Conservation (phyloP, 1,140 invertebrate species). For the Yoshiicerus persimilis region DNA sequence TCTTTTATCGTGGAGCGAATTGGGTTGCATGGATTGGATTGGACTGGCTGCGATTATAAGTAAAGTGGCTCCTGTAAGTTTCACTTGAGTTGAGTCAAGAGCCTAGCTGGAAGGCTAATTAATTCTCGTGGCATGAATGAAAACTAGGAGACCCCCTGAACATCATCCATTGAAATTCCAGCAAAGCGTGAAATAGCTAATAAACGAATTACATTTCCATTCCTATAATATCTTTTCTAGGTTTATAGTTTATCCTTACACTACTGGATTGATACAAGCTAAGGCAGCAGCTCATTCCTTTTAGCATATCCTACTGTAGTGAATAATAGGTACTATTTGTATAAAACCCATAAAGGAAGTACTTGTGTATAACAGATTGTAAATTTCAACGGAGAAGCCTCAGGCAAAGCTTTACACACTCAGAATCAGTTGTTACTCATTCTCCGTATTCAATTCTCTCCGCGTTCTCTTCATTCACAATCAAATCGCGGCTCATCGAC, state of each 20-base stretch:
- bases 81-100: background rate
- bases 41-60: background rate
- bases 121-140: background rate
- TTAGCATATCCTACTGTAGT: background rate
- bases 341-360: background rate
- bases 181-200: slow-evolving; percentile 19
- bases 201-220: slow-evolving; percentile 13
- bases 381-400: background rate
- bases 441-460: background rate
- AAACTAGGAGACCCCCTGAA: slow-evolving; percentile 6
- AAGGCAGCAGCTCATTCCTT: background rate
- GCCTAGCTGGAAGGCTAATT: slow-evolving; percentile 18
- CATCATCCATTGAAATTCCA: background rate
- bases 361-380: background rate
- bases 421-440: background rate
- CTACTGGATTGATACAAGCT: background rate
- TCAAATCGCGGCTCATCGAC: background rate
- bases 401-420: background rate
- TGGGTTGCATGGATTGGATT: background rate
- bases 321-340: background rate
- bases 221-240: background rate
- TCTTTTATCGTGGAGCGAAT: background rate
- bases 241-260: background rate
- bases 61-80: slow-evolving; percentile 2
- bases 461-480: background rate